phyloP scores from a whole-genome alignment of 2,888 invertebrate species.

The Xylota sylvarum region DNA sequence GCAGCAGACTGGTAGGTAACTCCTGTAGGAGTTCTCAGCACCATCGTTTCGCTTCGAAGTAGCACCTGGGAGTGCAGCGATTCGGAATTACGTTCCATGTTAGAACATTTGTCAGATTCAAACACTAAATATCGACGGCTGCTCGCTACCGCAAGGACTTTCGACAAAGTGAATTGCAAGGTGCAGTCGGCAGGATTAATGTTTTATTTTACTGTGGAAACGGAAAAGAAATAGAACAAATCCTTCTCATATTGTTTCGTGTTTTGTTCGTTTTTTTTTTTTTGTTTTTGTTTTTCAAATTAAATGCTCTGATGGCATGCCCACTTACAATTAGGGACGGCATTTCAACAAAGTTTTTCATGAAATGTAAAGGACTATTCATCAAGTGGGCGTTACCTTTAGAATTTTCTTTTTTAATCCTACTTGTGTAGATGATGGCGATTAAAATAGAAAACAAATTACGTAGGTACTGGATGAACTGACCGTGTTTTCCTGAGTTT shows the following conservation, averaged over 20 bases:
- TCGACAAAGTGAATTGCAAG: slow-evolving; percentile 6
- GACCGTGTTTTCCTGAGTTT: slow-evolving; percentile 3
- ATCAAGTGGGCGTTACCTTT: slow-evolving; percentile 48
- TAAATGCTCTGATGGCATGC: slow-evolving; percentile 69
- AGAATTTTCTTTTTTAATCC: slow-evolving; percentile 35
- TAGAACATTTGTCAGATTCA: slow-evolving; percentile 39
- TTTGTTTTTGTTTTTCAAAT: slow-evolving; percentile 29
- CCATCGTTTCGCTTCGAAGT: background rate
- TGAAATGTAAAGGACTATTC: slow-evolving; percentile 21
- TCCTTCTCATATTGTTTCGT: background rate
- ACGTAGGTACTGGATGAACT: slow-evolving; percentile 15
- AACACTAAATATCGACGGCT: slow-evolving; percentile 30
- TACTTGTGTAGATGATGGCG: slow-evolving; percentile 46
- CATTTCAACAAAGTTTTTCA: slow-evolving; percentile 55
- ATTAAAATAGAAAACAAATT: slow-evolving; percentile 53
- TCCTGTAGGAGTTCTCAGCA: slow-evolving; percentile 9
- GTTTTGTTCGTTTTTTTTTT: background rate
- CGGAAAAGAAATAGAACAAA: slow-evolving; percentile 7
- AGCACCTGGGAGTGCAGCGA: slow-evolving; percentile 21
- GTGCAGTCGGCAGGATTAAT: slow-evolving; percentile 47
- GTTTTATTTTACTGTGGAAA: slow-evolving; percentile 48
- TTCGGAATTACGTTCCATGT: slow-evolving; percentile 31
- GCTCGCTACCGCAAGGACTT: background rate
- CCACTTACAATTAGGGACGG: slow-evolving; percentile 58
- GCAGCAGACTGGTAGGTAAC: background rate